Evolutionary conservation across 2,113 vertebrate species (phyloP), one percentile per base, ranked within the genome.

Genomic region (Pollachius pollachius): DNA sequence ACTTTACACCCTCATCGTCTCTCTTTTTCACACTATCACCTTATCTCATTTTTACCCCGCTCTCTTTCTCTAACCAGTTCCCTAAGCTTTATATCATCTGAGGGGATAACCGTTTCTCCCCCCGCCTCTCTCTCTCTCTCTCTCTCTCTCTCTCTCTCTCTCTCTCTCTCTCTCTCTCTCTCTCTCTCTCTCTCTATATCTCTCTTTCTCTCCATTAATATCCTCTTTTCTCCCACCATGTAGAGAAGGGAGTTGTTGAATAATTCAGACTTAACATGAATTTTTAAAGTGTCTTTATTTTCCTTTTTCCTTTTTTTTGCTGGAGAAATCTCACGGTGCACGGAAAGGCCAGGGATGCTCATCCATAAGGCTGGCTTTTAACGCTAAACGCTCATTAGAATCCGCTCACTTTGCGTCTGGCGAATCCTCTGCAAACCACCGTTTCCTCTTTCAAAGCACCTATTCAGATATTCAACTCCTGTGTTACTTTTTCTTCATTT

Each of bases 211-310:
- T 21, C 25, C 16, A n/a, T 17, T 58, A 9, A 54, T 30, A 11
- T 13, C 11, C 21, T 23, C 58, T 23, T 57, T 12, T 64, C 54
- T 41, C 52, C 80, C 75, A 17, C 30, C 5, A 21, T 62, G 60
- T 62, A 85, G 82, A 86, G 85, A 77, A 83, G 80, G 84, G 74
- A 77, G 70, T 81, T 65, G 72, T 81, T 91, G 77, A 90, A 91
- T 91, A 84, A 91, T 91, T 91, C 83, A 90, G 79, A 87, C 80
- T 86, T 81, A 72, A 57, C 79, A 87, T 91, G 73, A 87, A 91
- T 89, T 79, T 87, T 91, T 89, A 86, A 89, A 84, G 12, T 16
- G 70, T 74, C 73, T 2, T 71, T 81, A 34, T 34, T 34, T 68
- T 79, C 80, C 80, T 16, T 18, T 18, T 75, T 23, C 64, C 30